Evolutionary conservation across 2,888 invertebrate species (phyloP), one percentile per base, ranked within the genome.

Genomic region (Zele albiditarsus): DNA sequence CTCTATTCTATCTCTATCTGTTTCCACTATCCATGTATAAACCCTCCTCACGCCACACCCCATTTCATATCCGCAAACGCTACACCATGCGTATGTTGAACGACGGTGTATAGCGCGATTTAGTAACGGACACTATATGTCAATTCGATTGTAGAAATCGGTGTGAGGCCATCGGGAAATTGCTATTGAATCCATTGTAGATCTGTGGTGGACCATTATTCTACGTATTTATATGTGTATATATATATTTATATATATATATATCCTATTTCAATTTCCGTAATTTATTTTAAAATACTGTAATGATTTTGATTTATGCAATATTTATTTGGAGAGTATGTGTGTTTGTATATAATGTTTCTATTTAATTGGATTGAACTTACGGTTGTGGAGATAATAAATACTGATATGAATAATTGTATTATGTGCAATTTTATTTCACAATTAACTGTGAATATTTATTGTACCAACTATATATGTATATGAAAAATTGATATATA

Each of bases 111-210:
- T 53, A 23, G 20, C 20, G 20, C 53, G 53, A 31, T 63, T 63
- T 33, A 33, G 25, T 60, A 57, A 57, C 42, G 70, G 70, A 31
- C 53, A 20, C 33, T 63, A 33, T 63, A 63, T 38, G 70, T 70
- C 70, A 70, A 70, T 60, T 70, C 70, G 58, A 70, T 70, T 70
- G 53, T 20, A 33, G 79, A 82, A 84, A 84, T 83, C 81, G 82
- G 53, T 83, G 85, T 53, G 53, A 53, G 81, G 79, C 85, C 83
- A 77, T 78, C 78, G 86, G 85, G 84, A 85, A 86, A 87, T 86
- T 84, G 86, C 79, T 82, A 87, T 87, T 87, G 86, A 85, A 87
- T 88, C 84, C 14, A 85, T 84, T 80, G 84, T 80, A 82, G 83
- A 86, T 82, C 82, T 31, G 53, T 49, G 46, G 68, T 53, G 3